Conservation (phyloP, 2,888 invertebrate genomes). For the Ernsta delagoae region DNA sequence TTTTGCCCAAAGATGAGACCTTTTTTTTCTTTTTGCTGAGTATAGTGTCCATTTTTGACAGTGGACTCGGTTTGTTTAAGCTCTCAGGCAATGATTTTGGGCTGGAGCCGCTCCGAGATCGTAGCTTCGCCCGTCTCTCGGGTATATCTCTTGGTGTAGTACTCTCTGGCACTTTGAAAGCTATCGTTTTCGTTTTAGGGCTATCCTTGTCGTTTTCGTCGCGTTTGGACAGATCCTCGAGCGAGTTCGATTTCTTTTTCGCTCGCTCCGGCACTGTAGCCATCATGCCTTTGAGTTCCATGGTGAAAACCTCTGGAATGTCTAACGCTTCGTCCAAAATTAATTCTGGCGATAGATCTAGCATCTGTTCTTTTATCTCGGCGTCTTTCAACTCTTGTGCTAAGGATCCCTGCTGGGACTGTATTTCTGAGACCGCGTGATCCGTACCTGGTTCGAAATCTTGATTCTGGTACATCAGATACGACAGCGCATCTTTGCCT, state of each 20-base stretch:
- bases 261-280: constrained; percentile 72
- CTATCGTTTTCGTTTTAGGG: constrained; percentile 69
- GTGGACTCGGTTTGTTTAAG: constrained; percentile 68
- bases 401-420: constrained; percentile 56
- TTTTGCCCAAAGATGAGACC: constrained; percentile 73
- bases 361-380: constrained; percentile 63
- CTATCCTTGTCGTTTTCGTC: constrained; percentile 58
- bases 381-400: constrained; percentile 73
- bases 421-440: constrained; percentile 40
- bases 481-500: constrained; percentile 75
- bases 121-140: constrained; percentile 61
- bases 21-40: constrained; percentile 71
- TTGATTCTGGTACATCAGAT: constrained; percentile 66
- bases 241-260: constrained; percentile 72
- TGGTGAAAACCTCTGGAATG: constrained; percentile 61
- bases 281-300: constrained; percentile 57
- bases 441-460: constrained; percentile 54
- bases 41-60: constrained; percentile 65
- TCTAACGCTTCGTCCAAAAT: constrained; percentile 68
- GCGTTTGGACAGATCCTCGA: constrained; percentile 67
- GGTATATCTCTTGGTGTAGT: constrained; percentile 77
- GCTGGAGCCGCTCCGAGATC: constrained; percentile 71
- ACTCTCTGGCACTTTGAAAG: constrained; percentile 72
- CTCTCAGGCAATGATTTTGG: constrained; percentile 79
- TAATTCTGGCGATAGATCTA: constrained; percentile 75